Percentiles rank a stretch among this genome's conserved stretches.
Evolutionary conservation across 2,888 invertebrate genomes (phyloP).

Genomic region (Ectemnius continuus): DNA sequence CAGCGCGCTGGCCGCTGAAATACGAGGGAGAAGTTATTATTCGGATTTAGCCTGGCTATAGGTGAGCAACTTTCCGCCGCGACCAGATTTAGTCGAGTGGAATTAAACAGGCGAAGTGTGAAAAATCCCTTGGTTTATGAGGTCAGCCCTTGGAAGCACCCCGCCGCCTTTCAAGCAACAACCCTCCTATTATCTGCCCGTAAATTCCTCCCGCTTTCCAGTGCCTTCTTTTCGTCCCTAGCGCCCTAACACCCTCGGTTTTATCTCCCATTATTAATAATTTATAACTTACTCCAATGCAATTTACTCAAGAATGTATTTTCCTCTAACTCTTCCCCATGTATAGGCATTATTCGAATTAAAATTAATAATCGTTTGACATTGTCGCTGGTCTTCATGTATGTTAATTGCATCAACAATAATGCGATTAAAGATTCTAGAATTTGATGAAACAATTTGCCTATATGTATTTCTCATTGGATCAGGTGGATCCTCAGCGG

Average conservation of each 20-base stretch:
- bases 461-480: too few relatives aligned
- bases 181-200: slow-evolving; percentile 20
- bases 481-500: too few relatives aligned
- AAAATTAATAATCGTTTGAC: too few relatives aligned
- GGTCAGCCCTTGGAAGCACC: slow-evolving; percentile 11
- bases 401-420: too few relatives aligned
- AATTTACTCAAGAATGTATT: too few relatives aligned
- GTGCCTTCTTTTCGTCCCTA: slow-evolving; percentile 19
- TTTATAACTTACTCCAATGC: too few relatives aligned
- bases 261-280: not conserved
- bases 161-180: not conserved
- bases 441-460: too few relatives aligned
- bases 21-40: slow-evolving; percentile 20
- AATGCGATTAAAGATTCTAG: too few relatives aligned
- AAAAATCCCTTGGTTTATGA: slow-evolving; percentile 33
- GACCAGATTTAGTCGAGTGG: not conserved
- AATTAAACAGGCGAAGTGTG: slow-evolving; percentile 34
- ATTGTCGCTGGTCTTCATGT: too few relatives aligned
- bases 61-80: slow-evolving; percentile 1
- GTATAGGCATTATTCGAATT: too few relatives aligned
- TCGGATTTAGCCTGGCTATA: slow-evolving; percentile 3
- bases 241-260: not conserved
- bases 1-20: not conserved
- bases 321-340: too few relatives aligned
- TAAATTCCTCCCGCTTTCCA: slow-evolving; percentile 34